Evolutionary conservation across 2,888 invertebrate species (phyloP), one percentile per base, ranked within the genome.

Genomic region (Entomobrya proxima): DNA sequence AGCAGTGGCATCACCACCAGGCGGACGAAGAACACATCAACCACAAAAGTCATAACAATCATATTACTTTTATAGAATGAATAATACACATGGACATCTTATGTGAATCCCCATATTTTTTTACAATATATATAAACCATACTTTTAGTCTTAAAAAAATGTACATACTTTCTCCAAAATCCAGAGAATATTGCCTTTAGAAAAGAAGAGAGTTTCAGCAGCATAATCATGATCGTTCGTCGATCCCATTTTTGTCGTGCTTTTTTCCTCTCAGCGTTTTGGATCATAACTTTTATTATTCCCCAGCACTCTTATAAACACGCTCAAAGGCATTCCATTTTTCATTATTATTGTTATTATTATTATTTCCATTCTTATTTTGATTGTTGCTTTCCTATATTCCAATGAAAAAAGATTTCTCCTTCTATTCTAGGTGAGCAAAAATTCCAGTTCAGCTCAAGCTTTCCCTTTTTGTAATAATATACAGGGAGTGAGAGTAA

Each of bases 271-370:
- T 13, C 50, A 37, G 13, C 52, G 50, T 69, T 82, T 50, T 75
- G 40, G 47, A 35, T 64, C 74, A 47, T 75, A 82, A 82, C 82
- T 75, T 82, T 82, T 75, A 82, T 47, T 61, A 82, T 75, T 61
- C 72, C 61, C 75, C 32, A 64, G 61, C 55, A 74, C 50, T 47
- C 75, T 75, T 75, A 74, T 47, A 44, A 18, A 11, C 35, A 80
- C 47, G 50, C 74, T 61, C 44, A 58, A 61, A 81, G 75, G 82
- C 40, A 82, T 40, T 82, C 74, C 75, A 75, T 82, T 82, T 82
- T 81, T 81, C 80, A 81, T 81, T 64, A 82, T 82, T 82, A 74
- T 82, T 82, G 24, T 82, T 82, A 82, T 82, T 75, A 74, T 82
- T 61, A 74, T 82, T 44, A 74, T 75, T 21, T 64, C 64, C 47